These are phyloP conservation scores for Agrochola lota DNA, from an alignment of 2,888 invertebrate genomes.

Conservation along the genomic window DNA sequence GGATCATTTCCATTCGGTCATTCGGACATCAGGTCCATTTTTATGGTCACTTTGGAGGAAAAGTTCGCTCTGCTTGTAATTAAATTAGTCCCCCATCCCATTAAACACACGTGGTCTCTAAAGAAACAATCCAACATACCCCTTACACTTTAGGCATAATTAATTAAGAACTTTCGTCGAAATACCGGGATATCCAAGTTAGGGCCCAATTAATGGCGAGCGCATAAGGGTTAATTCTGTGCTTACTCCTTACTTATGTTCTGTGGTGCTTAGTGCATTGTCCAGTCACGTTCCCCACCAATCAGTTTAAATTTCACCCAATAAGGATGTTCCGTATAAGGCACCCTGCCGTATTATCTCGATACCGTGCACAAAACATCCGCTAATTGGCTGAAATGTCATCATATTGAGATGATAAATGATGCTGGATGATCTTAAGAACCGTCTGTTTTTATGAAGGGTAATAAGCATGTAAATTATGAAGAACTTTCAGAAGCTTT, in stretches of 20 bases:
- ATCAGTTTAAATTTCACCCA: conserved; percentile 88
- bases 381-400: conserved; percentile 86
- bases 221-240: conserved; percentile 77
- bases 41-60: not conserved
- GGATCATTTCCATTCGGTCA: not conserved
- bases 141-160: conserved; percentile 54
- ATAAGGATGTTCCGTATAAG: conserved; percentile 82
- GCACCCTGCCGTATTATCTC: conserved; percentile 76
- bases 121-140: conserved; percentile 46
- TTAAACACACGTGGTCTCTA: not conserved
- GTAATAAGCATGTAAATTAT: conserved; percentile 36
- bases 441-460: conserved; percentile 38
- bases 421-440: conserved; percentile 51
- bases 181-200: conserved; percentile 77
- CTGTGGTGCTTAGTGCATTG: conserved; percentile 78
- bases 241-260: conserved; percentile 56
- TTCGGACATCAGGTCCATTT: not conserved
- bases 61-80: not conserved
- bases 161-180: conserved; percentile 66
- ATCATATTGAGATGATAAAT: conserved; percentile 81
- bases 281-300: conserved; percentile 83
- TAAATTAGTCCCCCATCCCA: not conserved
- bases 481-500: conserved; percentile 27
- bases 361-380: conserved; percentile 77
- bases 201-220: conserved; percentile 85